Evolutionary conservation across 2,797 vertebrate species (phyloP), one percentile per base, ranked within the genome.

Genomic region (Pipistrellus pygmaeus): DNA sequence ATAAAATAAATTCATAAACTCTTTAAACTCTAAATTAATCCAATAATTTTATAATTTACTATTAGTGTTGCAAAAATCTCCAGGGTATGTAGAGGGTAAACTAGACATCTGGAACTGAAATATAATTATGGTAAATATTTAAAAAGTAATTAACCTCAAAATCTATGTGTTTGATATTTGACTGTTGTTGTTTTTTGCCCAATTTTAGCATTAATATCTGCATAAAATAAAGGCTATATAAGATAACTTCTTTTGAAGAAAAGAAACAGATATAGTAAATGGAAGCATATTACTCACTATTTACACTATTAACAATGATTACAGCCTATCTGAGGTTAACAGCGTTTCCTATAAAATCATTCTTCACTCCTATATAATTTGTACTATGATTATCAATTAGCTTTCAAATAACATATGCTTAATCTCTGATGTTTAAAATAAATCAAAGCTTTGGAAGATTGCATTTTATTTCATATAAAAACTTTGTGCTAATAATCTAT

Each of bases 11-110:
- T 85, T 73, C 35, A 85, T 11, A 82, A 48, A 68, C 12, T 64
- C 41, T 84, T 89, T 32, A 75, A 62, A 46, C 1, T 68, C 9
- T 85, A 93, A 60, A 1, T 84, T 60, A 80, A 71, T 92, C 14
- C 7, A 85, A 82, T 4, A 73, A 78, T 75, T 93, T 87, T 93
- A 55, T 9, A 88, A 90, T 25, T 69, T 85, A 95, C 32, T 66
- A 27, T 44, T 68, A 85, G 72, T 75, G 21, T 46, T 84, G 44
- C 44, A 72, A 88, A 91, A 55, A 51, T 76, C 35, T 62, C 57
- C 23, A 77, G 51, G 10, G 8, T n/a, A 7, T 78, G 1, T 32
- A 46, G 27, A 85, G 10, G 18, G n/a, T 87, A 76, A 90, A 82
- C 12, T 82, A 87, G 30, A 87, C 38, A 88, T 77, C 53, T 96